Conservation (phyloP, 2,113 vertebrate genomes). For the Callocephalon fimbriatum region DNA sequence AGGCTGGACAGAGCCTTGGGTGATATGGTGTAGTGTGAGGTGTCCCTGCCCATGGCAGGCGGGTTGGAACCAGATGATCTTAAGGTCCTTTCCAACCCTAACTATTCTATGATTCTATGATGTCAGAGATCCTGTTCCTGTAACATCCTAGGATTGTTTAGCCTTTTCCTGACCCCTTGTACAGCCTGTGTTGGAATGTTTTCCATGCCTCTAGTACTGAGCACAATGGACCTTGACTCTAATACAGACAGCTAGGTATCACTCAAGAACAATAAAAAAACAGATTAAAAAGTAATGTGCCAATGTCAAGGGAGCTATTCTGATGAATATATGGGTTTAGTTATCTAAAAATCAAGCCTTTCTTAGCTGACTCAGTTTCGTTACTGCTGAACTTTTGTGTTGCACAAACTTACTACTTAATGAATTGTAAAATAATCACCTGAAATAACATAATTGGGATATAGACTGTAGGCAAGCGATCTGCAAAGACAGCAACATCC, state of each 20-base stretch:
- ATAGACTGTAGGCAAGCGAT: background rate
- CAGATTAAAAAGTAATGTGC: background rate
- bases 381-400: background rate
- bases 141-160: background rate
- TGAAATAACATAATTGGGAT: background rate
- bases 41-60: background rate
- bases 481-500: background rate
- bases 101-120: background rate
- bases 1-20: background rate
- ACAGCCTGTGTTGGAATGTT: background rate
- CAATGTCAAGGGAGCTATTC: background rate
- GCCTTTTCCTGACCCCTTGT: background rate
- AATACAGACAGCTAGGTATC: background rate
- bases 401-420: background rate
- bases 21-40: background rate
- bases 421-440: background rate
- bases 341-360: background rate
- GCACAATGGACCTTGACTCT: background rate
- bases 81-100: background rate
- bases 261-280: background rate
- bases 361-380: background rate
- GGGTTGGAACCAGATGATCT: background rate
- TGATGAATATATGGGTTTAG: background rate
- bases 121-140: background rate
- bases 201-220: background rate